Conservation (phyloP, 1,140 invertebrate genomes). For the Helicoverpa armigera region DNA sequence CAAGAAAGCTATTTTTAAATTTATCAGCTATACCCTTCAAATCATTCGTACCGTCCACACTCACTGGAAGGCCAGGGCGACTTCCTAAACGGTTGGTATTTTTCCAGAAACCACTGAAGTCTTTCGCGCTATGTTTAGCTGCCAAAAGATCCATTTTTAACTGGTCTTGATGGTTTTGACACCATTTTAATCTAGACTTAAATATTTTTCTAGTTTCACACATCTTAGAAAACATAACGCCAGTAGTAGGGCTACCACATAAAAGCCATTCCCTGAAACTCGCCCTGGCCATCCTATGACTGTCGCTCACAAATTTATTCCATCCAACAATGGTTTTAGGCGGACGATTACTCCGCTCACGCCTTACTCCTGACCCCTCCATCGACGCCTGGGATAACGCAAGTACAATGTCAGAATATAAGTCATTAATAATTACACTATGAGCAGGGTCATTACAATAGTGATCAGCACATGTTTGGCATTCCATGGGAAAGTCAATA, state of each 20-base stretch:
- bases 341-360: not conserved
- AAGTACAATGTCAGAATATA: conserved; percentile 23
- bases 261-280: not conserved
- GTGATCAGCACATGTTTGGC: not conserved
- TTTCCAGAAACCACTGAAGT: not conserved
- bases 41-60: not conserved
- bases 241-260: not conserved
- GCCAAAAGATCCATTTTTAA: not conserved
- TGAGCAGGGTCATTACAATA: not conserved
- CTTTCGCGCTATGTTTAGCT: not conserved
- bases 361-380: not conserved
- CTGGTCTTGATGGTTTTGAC: not conserved
- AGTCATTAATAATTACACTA: not conserved
- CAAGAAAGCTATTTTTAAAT: not conserved
- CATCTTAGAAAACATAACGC: not conserved
- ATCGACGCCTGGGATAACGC: conserved; percentile 1
- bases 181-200: not conserved
- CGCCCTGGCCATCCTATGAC: not conserved
- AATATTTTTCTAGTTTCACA: not conserved
- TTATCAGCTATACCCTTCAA: not conserved
- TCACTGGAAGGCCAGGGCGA: not conserved
- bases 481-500: not conserved
- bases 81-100: not conserved
- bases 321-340: not conserved
- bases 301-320: not conserved